Conservation (phyloP, 1,140 invertebrate genomes). For the Microplitis mediator region DNA sequence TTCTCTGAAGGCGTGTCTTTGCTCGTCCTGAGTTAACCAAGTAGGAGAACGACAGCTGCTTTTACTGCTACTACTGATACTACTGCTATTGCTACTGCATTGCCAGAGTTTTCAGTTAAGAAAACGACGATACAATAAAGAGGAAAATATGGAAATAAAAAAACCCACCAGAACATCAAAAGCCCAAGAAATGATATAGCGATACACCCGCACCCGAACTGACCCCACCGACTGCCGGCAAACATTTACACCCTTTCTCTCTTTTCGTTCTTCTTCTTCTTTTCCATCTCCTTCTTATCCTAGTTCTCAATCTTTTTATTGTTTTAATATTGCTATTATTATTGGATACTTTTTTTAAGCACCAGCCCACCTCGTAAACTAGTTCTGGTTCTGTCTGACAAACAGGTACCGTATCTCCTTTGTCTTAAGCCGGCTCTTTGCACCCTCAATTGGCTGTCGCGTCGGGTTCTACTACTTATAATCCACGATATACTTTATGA, state of each 20-base stretch:
- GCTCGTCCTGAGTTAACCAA: neutral
- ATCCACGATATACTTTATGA: conserved; percentile 14
- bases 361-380: neutral
- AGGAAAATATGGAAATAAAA: neutral
- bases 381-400: conserved; percentile 2
- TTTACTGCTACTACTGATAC: neutral
- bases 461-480: neutral
- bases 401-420: conserved; percentile 6
- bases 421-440: conserved; percentile 13
- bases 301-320: neutral
- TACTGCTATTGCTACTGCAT: neutral
- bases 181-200: neutral
- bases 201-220: conserved; percentile 4
- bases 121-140: neutral
- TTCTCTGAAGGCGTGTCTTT: conserved; percentile 51
- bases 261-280: no score
- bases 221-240: no score
- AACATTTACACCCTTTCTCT: neutral
- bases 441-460: conserved; percentile 6
- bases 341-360: neutral
- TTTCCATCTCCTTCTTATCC: no score
- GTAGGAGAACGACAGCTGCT: conserved; percentile 1
- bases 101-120: neutral
- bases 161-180: neutral
- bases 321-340: neutral